Percentiles rank a stretch among this genome's conserved stretches.
phyloP scores from a whole-genome alignment of 2,888 invertebrate species.

The Drosophila macrospina region DNA sequence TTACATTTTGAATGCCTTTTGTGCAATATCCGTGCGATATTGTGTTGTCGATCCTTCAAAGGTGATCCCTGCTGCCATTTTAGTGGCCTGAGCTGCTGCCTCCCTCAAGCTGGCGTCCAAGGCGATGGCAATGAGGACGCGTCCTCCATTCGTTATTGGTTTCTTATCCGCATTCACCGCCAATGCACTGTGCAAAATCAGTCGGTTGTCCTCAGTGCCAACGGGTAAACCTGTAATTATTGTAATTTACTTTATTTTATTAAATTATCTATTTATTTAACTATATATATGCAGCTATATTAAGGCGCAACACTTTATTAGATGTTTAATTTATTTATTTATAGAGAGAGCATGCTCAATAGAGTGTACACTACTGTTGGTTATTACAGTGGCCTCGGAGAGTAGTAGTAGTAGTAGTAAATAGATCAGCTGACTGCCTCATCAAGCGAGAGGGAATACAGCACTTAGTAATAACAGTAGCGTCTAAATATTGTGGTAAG shows the following conservation, averaged over 20 bases:
- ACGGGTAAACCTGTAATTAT: constrained; percentile 86
- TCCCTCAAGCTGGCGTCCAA: constrained; percentile 89
- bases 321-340: too few relatives aligned
- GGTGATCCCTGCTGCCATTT: constrained; percentile 89
- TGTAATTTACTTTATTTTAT: background rate
- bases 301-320: too few relatives aligned
- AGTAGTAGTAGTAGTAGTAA: background rate
- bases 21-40: constrained; percentile 95
- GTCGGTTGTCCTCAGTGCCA: constrained; percentile 65
- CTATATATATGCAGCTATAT: too few relatives aligned
- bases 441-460: too few relatives aligned
- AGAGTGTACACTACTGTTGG: background rate
- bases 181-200: constrained; percentile 95
- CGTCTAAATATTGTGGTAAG: background rate
- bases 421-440: background rate
- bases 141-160: constrained; percentile 93
- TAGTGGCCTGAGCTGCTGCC: constrained; percentile 91
- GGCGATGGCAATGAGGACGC: constrained; percentile 94
- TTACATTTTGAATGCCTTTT: constrained; percentile 93
- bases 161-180: constrained; percentile 87
- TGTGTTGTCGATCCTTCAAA: constrained; percentile 95
- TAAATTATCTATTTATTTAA: too few relatives aligned
- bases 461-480: background rate
- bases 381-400: background rate
- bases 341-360: background rate